These are phyloP conservation scores for Zoanthus sociatus DNA, from an alignment of 92 coral and sea anemone species.

Conservation along the genomic window DNA sequence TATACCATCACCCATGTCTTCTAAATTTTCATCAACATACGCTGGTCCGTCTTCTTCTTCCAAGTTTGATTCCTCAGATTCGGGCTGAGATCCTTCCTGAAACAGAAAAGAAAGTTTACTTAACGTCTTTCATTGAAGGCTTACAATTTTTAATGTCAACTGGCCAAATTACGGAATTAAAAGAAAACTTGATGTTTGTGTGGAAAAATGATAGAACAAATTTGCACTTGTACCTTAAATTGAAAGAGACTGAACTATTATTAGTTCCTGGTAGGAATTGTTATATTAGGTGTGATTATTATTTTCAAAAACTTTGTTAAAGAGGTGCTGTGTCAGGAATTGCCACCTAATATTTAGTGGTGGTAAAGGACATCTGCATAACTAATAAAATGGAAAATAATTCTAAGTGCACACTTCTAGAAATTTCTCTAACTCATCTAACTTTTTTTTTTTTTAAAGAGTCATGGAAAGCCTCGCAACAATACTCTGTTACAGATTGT, in stretches of 20 bases:
- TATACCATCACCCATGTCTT: neutral
- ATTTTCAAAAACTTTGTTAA: too few relatives aligned
- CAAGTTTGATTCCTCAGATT: slow-evolving; percentile 10
- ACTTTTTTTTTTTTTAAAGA: too few relatives aligned
- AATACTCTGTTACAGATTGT: too few relatives aligned
- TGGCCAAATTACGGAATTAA: neutral
- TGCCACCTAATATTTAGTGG: too few relatives aligned
- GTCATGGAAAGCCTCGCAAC: too few relatives aligned
- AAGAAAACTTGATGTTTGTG: neutral
- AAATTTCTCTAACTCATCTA: too few relatives aligned
- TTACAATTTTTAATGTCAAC: neutral
- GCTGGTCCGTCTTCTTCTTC: slow-evolving; percentile 13
- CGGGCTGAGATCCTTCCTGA: slow-evolving; percentile 25
- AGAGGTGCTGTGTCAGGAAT: too few relatives aligned
- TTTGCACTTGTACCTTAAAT: neutral
- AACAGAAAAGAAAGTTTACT: slow-evolving; percentile 3
- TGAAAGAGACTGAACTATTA: neutral
- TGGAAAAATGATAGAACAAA: neutral
- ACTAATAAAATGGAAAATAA: too few relatives aligned
- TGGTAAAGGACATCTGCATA: too few relatives aligned
- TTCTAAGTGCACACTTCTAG: too few relatives aligned
- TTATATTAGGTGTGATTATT: too few relatives aligned
- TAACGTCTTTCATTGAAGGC: neutral
- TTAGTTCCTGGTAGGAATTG: neutral
- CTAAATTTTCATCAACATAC: slow-evolving; percentile 19